A percentile compares a stretch with the other conserved stretches of the same genome.
Conservation (phyloP, 2,113 vertebrate species). For the Ctenomys sociabilis region DNA sequence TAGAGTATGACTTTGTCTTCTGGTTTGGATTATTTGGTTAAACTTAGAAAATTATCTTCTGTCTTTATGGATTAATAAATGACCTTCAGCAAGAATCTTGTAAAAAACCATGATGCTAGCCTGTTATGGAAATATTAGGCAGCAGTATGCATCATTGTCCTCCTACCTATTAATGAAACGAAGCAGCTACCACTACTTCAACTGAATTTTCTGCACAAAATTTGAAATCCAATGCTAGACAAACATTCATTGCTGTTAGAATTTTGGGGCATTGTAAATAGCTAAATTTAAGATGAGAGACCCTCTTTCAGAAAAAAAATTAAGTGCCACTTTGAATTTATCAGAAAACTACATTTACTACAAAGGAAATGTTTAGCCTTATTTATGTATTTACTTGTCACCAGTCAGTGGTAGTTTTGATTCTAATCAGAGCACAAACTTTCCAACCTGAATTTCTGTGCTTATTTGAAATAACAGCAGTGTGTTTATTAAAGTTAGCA, state of each 20-base stretch:
- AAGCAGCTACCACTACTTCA: not conserved
- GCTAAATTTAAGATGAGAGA: not conserved
- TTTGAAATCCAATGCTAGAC: not conserved
- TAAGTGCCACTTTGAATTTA: slow-evolving; percentile 64
- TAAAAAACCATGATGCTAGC: not conserved
- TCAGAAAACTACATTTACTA: slow-evolving; percentile 70
- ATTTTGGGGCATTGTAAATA: slow-evolving; percentile 17
- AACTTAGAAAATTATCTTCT: slow-evolving; percentile 42
- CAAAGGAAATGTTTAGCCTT: slow-evolving; percentile 59
- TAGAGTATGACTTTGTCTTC: slow-evolving; percentile 4
- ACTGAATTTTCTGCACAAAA: slow-evolving; percentile 1
- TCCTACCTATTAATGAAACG: slow-evolving; percentile 23
- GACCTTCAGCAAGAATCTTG: slow-evolving; percentile 31
- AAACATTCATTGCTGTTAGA: not conserved
- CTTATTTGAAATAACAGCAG: slow-evolving; percentile 83
- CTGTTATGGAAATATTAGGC: slow-evolving; percentile 22
- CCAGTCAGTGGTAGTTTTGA: slow-evolving; percentile 75
- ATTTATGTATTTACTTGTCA: slow-evolving; percentile 78
- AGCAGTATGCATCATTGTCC: not conserved
- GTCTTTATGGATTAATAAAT: slow-evolving; percentile 15
- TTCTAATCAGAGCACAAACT: slow-evolving; percentile 80
- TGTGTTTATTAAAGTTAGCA: slow-evolving; percentile 85
- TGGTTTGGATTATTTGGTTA: slow-evolving; percentile 46
- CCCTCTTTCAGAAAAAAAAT: not conserved
- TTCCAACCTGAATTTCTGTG: slow-evolving; percentile 76